A percentile compares a stretch with the other conserved stretches of the same genome.
phyloP scores from a whole-genome alignment of 2,113 vertebrate species.

The Sylvia atricapilla region DNA sequence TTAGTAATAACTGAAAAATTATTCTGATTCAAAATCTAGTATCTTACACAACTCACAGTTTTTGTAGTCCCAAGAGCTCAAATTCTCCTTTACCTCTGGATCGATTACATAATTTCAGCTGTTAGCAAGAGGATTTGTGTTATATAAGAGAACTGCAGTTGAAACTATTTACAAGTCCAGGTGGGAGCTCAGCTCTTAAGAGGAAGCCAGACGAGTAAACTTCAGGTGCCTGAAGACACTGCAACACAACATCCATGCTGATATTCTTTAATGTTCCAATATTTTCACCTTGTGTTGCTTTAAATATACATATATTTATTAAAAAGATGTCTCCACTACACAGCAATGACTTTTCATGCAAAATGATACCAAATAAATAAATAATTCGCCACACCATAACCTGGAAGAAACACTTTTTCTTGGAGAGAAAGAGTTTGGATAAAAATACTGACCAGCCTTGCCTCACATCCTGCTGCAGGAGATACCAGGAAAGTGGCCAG shows the following conservation, averaged over 20 bases:
- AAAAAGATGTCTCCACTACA: neutral
- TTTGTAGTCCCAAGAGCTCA: neutral
- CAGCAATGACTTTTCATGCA: neutral
- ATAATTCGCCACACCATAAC: no score
- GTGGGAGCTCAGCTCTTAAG: neutral
- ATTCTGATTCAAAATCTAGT: neutral
- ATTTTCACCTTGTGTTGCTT: neutral
- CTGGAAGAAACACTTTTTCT: neutral
- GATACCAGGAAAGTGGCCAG: neutral
- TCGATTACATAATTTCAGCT: neutral
- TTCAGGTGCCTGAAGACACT: neutral
- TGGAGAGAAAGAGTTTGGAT: neutral
- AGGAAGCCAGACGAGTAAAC: neutral
- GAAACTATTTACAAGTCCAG: neutral
- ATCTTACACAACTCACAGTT: neutral
- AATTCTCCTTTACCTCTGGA: neutral
- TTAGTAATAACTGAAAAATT: neutral
- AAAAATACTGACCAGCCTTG: neutral
- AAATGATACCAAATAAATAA: accelerated
- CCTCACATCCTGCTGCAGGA: neutral
- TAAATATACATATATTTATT: neutral
- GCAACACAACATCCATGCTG: neutral
- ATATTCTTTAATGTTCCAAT: neutral
- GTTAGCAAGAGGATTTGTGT: neutral
- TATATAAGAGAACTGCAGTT: neutral